Percentiles rank a stretch among this genome's conserved stretches.
Conservation (phyloP, 1,140 invertebrate species). For the Harpegnathos saltator region DNA sequence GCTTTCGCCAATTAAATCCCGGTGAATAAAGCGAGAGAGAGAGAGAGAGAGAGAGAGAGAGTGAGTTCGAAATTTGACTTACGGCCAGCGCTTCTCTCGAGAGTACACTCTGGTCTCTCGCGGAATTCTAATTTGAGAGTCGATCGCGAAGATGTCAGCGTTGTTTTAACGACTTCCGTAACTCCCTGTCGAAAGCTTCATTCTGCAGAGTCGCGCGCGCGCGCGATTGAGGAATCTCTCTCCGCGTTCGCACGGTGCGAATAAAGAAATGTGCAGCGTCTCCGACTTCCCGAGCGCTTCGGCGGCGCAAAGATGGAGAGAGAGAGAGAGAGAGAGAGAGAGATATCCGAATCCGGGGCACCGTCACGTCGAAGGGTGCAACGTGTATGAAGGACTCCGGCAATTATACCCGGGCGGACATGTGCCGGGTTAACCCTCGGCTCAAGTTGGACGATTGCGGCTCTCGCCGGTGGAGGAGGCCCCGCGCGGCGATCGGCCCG, state of each 20-base stretch:
- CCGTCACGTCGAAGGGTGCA: too few relatives aligned
- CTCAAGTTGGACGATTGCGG: constrained; percentile 39
- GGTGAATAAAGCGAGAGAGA: too few relatives aligned
- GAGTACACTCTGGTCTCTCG: not conserved
- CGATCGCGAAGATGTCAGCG: not conserved
- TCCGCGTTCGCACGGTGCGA: not conserved
- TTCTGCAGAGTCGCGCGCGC: too few relatives aligned
- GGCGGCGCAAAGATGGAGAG: not conserved
- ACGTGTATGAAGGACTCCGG: constrained; percentile 8
- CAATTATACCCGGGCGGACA: constrained; percentile 64
- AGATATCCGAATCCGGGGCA: too few relatives aligned
- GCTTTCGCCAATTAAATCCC: not conserved
- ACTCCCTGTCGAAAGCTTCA: not conserved
- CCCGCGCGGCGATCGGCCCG: constrained; percentile 72
- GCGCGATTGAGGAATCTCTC: not conserved
- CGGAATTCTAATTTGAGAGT: not conserved
- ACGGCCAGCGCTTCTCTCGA: not conserved
- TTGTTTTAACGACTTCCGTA: not conserved
- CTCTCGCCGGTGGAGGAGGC: constrained; percentile 54
- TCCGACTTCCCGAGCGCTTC: not conserved
- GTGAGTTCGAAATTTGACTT: too few relatives aligned
- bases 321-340: not conserved
- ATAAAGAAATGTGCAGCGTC: not conserved
- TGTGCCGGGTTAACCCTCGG: constrained; percentile 54
- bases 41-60: too few relatives aligned